These are phyloP conservation scores for Microcebus lehilahytsara DNA, from an alignment of 2,113 vertebrate genomes.

Conservation along the genomic window DNA sequence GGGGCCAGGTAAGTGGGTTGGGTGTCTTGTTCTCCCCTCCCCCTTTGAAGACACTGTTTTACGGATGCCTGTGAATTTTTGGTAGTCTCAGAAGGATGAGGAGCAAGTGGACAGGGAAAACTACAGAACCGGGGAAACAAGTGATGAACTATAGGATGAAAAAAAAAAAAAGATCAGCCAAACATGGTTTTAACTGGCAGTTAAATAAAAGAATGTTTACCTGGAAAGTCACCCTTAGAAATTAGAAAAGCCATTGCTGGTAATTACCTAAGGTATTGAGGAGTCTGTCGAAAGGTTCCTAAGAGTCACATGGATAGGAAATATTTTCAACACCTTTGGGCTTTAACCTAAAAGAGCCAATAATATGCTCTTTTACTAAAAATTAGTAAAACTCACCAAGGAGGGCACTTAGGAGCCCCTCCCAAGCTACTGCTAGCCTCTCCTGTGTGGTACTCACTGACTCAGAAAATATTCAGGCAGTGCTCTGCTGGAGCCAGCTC, in stretches of 20 bases:
- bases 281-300: neutral
- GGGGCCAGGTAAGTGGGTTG: neutral
- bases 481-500: neutral
- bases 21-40: neutral
- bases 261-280: neutral
- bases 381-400: neutral
- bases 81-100: neutral
- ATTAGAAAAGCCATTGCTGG: neutral
- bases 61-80: neutral
- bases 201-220: neutral
- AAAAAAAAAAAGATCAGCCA: neutral
- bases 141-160: neutral
- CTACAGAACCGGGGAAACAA: neutral
- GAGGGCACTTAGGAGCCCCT: neutral
- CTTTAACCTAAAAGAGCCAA: neutral
- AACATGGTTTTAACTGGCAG: neutral
- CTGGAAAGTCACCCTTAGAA: neutral
- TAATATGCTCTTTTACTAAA: neutral
- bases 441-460: neutral
- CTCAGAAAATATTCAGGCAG: neutral
- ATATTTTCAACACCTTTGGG: constrained; percentile 30
- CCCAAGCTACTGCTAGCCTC: neutral
- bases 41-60: neutral
- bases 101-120: neutral
- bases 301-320: neutral